These are phyloP conservation scores for Drosophila austrosaltans DNA, from an alignment of 2,888 invertebrate species.

Conservation along the genomic window DNA sequence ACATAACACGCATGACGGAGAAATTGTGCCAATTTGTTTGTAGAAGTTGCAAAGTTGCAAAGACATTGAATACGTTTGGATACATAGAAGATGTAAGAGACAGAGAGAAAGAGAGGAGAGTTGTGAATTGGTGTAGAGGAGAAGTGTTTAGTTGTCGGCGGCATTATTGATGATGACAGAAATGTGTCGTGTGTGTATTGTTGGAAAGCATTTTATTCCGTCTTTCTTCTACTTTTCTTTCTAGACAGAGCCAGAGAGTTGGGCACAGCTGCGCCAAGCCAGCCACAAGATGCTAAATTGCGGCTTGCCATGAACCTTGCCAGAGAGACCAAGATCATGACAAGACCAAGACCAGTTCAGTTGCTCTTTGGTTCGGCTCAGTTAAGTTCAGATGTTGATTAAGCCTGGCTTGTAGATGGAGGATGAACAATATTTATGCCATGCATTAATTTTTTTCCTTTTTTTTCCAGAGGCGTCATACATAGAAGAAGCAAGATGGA, in stretches of 20 bases:
- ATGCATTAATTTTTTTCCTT: conserved; percentile 66
- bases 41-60: conserved; percentile 42
- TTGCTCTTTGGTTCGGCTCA: not conserved
- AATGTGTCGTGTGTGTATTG: conserved; percentile 66
- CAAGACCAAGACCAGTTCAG: conserved; percentile 9
- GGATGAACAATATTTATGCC: conserved; percentile 71
- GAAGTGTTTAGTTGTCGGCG: conserved; percentile 53
- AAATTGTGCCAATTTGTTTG: conserved; percentile 77
- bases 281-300: conserved; percentile 30
- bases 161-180: conserved; percentile 80
- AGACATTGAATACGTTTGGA: conserved; percentile 24
- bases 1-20: conserved; percentile 69
- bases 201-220: conserved; percentile 40
- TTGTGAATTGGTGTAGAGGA: conserved; percentile 31
- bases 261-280: conserved; percentile 33
- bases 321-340: conserved; percentile 56
- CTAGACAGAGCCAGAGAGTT: conserved; percentile 17
- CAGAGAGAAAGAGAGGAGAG: conserved; percentile 37
- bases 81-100: conserved; percentile 22
- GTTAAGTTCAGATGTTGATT: conserved; percentile 57
- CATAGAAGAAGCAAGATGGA: conserved; percentile 26
- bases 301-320: conserved; percentile 60
- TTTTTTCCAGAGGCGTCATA: conserved; percentile 33
- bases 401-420: conserved; percentile 42
- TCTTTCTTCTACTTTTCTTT: conserved; percentile 16